Evolutionary conservation across 92 coral and sea anemone species (phyloP).

Genomic region (Blastomussa wellsi): DNA sequence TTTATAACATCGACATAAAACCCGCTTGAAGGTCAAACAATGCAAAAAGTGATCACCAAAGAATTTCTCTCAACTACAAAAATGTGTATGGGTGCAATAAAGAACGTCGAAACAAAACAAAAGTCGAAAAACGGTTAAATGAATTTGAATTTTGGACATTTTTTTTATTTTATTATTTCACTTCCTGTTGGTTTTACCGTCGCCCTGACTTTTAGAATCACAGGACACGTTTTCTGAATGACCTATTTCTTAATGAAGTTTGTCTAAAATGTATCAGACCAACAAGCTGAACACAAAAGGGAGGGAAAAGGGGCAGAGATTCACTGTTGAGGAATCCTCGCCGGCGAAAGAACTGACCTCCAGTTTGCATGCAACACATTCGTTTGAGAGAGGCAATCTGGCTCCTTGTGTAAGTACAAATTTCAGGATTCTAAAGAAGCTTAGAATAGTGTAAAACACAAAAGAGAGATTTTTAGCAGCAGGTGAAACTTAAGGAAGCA

Average conservation of each 20-base stretch:
- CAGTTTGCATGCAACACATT: background rate
- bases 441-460: background rate
- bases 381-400: background rate
- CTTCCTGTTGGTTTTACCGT: background rate
- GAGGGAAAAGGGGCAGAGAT: background rate
- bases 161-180: background rate
- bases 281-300: slow-evolving; percentile 13
- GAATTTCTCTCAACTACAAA: background rate
- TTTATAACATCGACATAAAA: background rate
- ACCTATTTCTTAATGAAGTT: slow-evolving; percentile 22
- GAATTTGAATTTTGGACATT: background rate
- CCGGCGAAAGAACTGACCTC: background rate
- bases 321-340: background rate
- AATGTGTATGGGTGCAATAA: background rate
- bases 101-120: background rate
- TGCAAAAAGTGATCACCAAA: background rate
- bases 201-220: background rate
- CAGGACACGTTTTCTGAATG: slow-evolving; percentile 20
- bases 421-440: background rate
- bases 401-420: background rate
- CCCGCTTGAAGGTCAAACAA: background rate
- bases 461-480: background rate
- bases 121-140: background rate
- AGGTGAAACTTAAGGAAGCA: slow-evolving; percentile 18
- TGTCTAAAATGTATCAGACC: slow-evolving; percentile 19